Evolutionary conservation across 2,888 invertebrate genomes (phyloP), one percentile per base, ranked within the genome.

Genomic region (Lepidocyrtinus sp.): DNA sequence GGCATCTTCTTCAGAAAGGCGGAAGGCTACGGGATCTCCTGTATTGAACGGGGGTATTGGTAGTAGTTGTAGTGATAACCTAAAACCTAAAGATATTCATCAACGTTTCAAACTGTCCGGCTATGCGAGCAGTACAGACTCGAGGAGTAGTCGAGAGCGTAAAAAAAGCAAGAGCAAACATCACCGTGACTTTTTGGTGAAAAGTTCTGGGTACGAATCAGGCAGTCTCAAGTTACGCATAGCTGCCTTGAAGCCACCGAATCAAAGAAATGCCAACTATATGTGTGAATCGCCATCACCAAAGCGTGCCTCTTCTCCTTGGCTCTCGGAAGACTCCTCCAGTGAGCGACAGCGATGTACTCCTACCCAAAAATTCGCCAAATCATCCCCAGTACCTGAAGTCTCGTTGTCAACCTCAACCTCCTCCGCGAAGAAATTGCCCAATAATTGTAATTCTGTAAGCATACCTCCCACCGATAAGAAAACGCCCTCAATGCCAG

Each of bases 171-270:
- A 64, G 1, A 74, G 75, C 21, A 82, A 80, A 46, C n/a, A n/a
- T n/a, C 68, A 63, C 24, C 68, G 75, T 7, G 81, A 63, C 7
- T 83, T 82, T 70, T 82, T 81, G 3, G 74, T 86, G 9, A 82
- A 62, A 17, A 75, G 71, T 9, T 24, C 74, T 12, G 76, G 64
- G 46, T 83, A 82, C 70, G 83, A 83, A 55, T 79, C 84, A 15
- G 90, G 90, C 76, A 90, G 89, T 59, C 87, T 90, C 46, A 90
- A 90, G 87, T 87, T 91, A 81, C 90, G 90, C 87, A 90, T 90
- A 72, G 88, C 88, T 83, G 89, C 90, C 71, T 88, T 89, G 88
- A 90, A 90, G 87, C 88, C 89, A 74, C 88, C 89, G 61, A 62
- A 61, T 63, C 75, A 71, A 19, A 1, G 21, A 0, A 63, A 63